phyloP scores from a whole-genome alignment of 2,113 vertebrate genomes.

The Collichthys lucidus region DNA sequence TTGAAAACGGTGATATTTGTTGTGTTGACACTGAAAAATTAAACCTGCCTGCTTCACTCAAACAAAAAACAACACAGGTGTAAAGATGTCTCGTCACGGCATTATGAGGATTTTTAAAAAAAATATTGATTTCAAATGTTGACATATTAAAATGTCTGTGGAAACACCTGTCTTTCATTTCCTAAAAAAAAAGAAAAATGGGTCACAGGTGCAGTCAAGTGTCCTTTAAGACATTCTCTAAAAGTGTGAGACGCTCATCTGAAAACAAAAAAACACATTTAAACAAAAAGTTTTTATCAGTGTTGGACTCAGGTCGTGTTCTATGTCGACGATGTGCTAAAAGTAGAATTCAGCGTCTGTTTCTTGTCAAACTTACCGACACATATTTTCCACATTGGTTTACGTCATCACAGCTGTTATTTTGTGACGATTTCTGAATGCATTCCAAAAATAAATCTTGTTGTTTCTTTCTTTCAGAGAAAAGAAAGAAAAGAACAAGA shows the following conservation, averaged over 20 bases:
- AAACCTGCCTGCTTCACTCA: constrained; percentile 49
- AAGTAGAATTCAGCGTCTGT: neutral
- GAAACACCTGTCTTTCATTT: constrained; percentile 4
- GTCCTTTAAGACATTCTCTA: neutral
- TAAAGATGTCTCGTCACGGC: constrained; percentile 26
- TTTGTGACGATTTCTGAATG: neutral
- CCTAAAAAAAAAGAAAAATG: neutral
- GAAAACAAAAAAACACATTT: neutral
- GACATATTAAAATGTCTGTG: constrained; percentile 59
- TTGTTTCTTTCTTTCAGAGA: no score
- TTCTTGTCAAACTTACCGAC: no score
- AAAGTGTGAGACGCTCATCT: neutral
- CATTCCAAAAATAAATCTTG: neutral
- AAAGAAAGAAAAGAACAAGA: no score
- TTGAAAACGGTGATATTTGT: constrained; percentile 21
- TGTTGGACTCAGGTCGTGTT: neutral
- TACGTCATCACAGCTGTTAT: neutral
- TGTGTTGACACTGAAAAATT: constrained; percentile 32
- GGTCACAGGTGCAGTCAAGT: neutral
- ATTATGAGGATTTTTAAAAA: constrained; percentile 34
- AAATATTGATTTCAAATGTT: constrained; percentile 49
- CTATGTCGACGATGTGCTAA: neutral
- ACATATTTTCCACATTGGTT: no score
- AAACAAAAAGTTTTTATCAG: neutral
- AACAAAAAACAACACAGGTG: neutral